Percentiles rank a stretch among this genome's conserved stretches.
Evolutionary conservation across 2,113 vertebrate species (phyloP).

Genomic region (Chaetodon auriga): DNA sequence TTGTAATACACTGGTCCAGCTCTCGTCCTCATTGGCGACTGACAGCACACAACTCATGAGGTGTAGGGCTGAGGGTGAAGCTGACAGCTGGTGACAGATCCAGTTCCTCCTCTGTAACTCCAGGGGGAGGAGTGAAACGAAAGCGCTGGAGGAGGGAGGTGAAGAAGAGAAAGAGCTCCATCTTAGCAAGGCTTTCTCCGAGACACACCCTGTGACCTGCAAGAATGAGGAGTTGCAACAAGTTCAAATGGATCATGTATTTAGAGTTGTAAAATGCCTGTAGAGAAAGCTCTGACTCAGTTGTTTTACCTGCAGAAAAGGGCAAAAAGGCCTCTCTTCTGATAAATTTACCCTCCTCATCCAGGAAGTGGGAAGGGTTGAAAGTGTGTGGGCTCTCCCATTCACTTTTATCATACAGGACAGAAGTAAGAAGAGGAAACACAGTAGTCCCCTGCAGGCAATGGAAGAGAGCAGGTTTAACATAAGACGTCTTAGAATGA

Average conservation of each 20-base stretch:
- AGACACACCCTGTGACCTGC: constrained; percentile 82
- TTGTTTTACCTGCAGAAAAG: constrained; percentile 80
- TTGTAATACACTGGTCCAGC: not conserved
- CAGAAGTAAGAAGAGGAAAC: constrained; percentile 77
- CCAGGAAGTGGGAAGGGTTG: constrained; percentile 81
- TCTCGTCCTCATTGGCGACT: constrained; percentile 33
- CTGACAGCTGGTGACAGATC: constrained; percentile 77
- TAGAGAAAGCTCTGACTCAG: too few species aligned
- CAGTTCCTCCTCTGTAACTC: constrained; percentile 79
- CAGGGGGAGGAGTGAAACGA: constrained; percentile 81
- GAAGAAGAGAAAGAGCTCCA: constrained; percentile 88
- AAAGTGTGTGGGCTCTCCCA: constrained; percentile 80
- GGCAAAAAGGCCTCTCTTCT: constrained; percentile 80
- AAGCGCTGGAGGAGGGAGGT: constrained; percentile 84
- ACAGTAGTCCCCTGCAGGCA: constrained; percentile 72
- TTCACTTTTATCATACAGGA: constrained; percentile 78
- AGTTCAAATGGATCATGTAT: not conserved
- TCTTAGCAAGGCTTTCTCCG: constrained; percentile 85
- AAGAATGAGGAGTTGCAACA: not conserved
- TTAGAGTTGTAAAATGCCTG: too few species aligned
- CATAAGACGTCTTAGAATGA: not conserved
- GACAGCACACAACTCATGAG: constrained; percentile 74
- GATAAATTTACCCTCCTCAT: constrained; percentile 73
- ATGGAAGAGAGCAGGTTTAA: not conserved
- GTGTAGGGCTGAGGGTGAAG: constrained; percentile 59